Evolutionary conservation across 53 echinoderm and acorn worm genomes (phyloP).

Genomic region (Crossaster papposus): DNA sequence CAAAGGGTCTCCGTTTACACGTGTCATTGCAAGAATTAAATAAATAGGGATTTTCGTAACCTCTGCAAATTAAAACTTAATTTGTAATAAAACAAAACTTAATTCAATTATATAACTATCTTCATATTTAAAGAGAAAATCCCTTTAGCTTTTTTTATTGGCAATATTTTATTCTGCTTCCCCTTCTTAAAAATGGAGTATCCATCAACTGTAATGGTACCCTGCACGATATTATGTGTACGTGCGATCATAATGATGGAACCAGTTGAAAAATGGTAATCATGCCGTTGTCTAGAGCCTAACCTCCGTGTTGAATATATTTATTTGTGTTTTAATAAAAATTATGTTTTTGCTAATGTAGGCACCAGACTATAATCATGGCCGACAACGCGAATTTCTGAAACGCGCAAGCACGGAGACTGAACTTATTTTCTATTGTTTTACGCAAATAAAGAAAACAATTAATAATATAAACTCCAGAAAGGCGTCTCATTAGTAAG

Average conservation of each 20-base stretch:
- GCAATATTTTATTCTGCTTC: background rate
- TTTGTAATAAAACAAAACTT: too few relatives aligned
- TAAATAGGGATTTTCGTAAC: too few relatives aligned
- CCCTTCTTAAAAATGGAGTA: constrained; percentile 9
- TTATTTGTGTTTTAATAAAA: background rate
- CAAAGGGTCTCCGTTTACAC: too few relatives aligned
- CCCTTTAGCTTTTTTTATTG: background rate
- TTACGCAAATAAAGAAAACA: background rate
- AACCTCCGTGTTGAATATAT: background rate
- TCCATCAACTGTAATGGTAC: background rate
- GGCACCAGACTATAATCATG: constrained; percentile 32
- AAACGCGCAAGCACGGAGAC: background rate
- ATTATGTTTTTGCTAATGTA: background rate
- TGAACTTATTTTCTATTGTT: background rate
- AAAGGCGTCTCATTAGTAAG: background rate
- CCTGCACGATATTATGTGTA: background rate
- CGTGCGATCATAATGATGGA: background rate
- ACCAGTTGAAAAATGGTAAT: constrained; percentile 3
- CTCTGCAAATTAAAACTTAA: too few relatives aligned
- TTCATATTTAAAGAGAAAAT: background rate
- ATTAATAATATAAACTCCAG: background rate
- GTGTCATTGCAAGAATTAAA: too few relatives aligned
- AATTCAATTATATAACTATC: too few relatives aligned
- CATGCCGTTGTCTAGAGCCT: background rate
- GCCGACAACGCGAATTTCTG: constrained; percentile 15